Evolutionary conservation across 53 echinoderm and acorn worm genomes (phyloP).

Genomic region (Mesocentrotus franciscanus): DNA sequence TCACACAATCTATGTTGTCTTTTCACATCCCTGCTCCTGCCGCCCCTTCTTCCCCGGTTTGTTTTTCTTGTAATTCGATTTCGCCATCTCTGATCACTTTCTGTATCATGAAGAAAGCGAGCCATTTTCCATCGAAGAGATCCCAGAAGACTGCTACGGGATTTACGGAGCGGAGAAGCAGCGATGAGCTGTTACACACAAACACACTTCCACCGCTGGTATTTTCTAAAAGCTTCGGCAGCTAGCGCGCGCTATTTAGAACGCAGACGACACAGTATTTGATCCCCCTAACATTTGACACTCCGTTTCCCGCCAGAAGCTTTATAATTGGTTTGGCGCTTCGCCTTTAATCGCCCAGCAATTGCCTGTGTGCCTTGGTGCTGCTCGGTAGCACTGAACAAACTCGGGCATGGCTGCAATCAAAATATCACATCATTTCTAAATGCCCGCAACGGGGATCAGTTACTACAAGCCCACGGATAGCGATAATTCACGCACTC

Average conservation of each 20-base stretch:
- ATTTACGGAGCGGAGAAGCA: conserved; percentile 52
- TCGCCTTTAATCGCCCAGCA: conserved; percentile 63
- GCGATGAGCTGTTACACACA: conserved; percentile 37
- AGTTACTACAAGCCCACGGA: conserved; percentile 55
- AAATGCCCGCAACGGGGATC: conserved; percentile 66
- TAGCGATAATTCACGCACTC: conserved; percentile 65
- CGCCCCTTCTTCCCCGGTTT: conserved; percentile 20
- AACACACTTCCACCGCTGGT: not conserved
- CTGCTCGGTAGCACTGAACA: conserved; percentile 9
- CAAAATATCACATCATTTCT: conserved; percentile 68
- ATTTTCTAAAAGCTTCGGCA: conserved; percentile 7
- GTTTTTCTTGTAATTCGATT: conserved; percentile 72
- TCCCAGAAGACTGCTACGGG: conserved; percentile 48
- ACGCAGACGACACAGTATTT: conserved; percentile 56
- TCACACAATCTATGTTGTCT: conserved; percentile 70
- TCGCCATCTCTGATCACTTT: conserved; percentile 57
- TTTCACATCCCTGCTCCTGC: conserved; percentile 60
- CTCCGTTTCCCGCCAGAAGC: conserved; percentile 59
- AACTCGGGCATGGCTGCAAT: conserved; percentile 40
- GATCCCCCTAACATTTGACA: conserved; percentile 65
- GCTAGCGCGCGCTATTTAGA: conserved; percentile 9
- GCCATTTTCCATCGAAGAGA: not conserved
- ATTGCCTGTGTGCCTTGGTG: conserved; percentile 66
- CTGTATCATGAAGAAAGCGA: conserved; percentile 40
- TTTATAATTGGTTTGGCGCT: conserved; percentile 66